These are phyloP conservation scores for Takifugu flavidus DNA, from an alignment of 2,113 vertebrate genomes.

Conservation along the genomic window DNA sequence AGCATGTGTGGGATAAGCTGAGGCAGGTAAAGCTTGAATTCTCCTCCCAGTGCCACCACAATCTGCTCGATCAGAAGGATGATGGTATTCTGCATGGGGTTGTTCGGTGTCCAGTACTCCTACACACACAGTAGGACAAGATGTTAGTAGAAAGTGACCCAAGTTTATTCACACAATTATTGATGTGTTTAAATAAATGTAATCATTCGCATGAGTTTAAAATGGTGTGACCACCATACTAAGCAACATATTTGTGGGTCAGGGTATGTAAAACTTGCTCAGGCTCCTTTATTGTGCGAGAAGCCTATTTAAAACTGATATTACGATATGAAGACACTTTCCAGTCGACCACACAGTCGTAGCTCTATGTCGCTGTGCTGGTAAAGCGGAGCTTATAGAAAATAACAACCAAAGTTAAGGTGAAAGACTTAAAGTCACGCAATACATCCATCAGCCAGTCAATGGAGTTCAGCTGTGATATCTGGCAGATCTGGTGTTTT, in stretches of 20 bases:
- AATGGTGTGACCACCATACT: no score
- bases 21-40: conserved; percentile 97
- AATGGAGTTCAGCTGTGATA: conserved; percentile 60
- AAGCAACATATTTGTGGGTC: no score
- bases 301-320: not conserved
- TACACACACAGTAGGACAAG: conserved; percentile 48
- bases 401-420: conserved; percentile 17
- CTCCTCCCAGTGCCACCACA: conserved; percentile 92
- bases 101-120: conserved; percentile 99
- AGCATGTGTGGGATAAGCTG: conserved; percentile 98
- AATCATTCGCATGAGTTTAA: no score
- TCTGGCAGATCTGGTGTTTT: conserved; percentile 50
- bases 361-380: not conserved
- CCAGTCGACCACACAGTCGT: conserved; percentile 37
- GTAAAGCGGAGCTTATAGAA: conserved; percentile 32
- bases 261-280: no score
- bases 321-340: conserved; percentile 38
- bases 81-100: conserved; percentile 98
- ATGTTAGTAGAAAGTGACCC: conserved; percentile 19
- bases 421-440: conserved; percentile 33
- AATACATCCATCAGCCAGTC: conserved; percentile 46
- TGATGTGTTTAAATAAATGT: no score
- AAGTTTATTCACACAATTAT: conserved; percentile 19
- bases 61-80: conserved; percentile 97
- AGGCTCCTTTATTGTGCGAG: no score